These are phyloP conservation scores for Epirrhoe alternata DNA, from an alignment of 2,888 invertebrate species.

Conservation along the genomic window DNA sequence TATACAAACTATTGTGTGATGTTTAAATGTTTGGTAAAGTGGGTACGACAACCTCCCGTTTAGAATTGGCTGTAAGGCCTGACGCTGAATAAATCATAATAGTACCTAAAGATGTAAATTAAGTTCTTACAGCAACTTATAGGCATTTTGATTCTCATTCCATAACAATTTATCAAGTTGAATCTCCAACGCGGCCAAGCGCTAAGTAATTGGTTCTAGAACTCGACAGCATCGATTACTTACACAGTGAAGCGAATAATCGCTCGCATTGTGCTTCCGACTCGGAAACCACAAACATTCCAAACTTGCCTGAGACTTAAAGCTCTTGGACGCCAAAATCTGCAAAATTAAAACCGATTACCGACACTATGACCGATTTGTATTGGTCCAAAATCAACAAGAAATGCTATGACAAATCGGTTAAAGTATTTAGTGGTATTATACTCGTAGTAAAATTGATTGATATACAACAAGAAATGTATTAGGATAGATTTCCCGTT, in stretches of 20 bases:
- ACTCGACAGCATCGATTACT: slow-evolving; percentile 39
- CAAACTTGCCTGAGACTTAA: slow-evolving; percentile 27
- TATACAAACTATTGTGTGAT: too few relatives aligned
- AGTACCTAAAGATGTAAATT: too few relatives aligned
- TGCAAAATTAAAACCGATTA: neutral
- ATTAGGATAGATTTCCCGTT: too few relatives aligned
- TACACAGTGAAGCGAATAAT: slow-evolving; percentile 44
- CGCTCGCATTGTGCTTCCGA: slow-evolving; percentile 58
- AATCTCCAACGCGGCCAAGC: slow-evolving; percentile 21
- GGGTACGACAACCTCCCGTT: too few relatives aligned
- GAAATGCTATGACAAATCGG: too few relatives aligned
- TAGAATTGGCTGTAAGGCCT: too few relatives aligned
- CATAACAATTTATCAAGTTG: slow-evolving; percentile 21
- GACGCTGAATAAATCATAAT: too few relatives aligned
- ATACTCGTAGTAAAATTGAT: neutral
- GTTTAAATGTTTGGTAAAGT: too few relatives aligned
- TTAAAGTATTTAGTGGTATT: too few relatives aligned
- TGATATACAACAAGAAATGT: neutral
- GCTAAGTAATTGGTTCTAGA: slow-evolving; percentile 35
- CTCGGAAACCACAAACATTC: slow-evolving; percentile 68
- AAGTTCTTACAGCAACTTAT: neutral
- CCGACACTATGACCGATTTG: too few relatives aligned
- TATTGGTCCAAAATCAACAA: too few relatives aligned
- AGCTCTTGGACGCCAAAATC: slow-evolving; percentile 14
- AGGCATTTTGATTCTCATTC: slow-evolving; percentile 2